Evolutionary conservation across 2,113 vertebrate species (phyloP).

Genomic region (Malurus elegans): DNA sequence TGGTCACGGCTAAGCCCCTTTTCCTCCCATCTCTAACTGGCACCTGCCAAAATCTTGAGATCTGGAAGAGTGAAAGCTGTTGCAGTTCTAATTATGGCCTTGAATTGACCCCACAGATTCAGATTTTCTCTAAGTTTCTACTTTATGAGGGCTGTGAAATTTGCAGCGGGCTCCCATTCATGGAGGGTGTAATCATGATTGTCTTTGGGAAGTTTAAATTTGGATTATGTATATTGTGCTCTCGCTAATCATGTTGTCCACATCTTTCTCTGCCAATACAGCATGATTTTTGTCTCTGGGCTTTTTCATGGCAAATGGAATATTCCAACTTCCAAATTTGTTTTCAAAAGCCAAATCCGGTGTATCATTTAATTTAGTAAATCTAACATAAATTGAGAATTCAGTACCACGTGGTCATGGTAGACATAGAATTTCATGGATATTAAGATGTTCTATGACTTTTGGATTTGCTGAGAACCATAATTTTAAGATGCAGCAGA

Average conservation of each 20-base stretch:
- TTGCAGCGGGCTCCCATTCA: not conserved
- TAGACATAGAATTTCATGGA: not conserved
- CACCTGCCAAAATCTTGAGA: not conserved
- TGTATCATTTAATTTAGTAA: conserved; percentile 6
- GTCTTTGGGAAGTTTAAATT: not conserved
- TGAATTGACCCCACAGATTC: not conserved
- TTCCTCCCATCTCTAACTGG: not conserved
- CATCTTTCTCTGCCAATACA: not conserved
- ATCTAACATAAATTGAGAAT: not conserved
- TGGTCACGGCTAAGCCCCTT: not conserved
- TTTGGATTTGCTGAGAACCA: not conserved
- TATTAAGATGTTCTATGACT: not conserved
- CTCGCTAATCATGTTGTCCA: not conserved
- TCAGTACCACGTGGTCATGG: not conserved
- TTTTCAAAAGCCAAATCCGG: not conserved
- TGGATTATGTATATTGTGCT: not conserved
- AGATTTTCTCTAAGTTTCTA: not conserved
- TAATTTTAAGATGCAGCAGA: not conserved
- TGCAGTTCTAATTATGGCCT: not conserved
- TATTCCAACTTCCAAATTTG: not conserved
- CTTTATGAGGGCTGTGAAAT: not conserved
- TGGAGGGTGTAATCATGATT: not conserved
- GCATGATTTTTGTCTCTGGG: not conserved
- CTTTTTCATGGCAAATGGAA: not conserved
- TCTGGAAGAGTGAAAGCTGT: not conserved